Evolutionary conservation across 2,888 invertebrate genomes (phyloP).

Genomic region (Drosophila stalkeri): DNA sequence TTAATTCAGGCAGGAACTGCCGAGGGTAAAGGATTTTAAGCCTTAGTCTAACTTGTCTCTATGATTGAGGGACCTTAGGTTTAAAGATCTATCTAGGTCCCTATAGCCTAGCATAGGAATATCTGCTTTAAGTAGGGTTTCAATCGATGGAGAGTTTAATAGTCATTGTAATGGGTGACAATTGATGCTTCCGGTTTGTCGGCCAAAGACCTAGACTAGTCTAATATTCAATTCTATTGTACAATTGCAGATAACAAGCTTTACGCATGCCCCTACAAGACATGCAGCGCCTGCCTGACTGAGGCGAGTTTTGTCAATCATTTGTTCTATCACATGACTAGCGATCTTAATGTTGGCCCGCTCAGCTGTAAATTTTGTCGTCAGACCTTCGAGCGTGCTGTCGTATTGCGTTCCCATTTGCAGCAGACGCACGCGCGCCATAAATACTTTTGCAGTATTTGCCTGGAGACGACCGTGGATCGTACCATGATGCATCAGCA

Average conservation of each 20-base stretch:
- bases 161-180: not conserved
- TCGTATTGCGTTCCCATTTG: conserved; percentile 87
- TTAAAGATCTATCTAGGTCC: too few species aligned
- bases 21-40: not conserved
- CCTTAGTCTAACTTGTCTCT: not conserved
- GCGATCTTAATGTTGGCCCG: conserved; percentile 42
- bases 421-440: conserved; percentile 87
- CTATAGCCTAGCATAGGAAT: too few species aligned
- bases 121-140: too few species aligned
- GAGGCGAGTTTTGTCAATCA: conserved; percentile 72
- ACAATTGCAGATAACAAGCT: conserved; percentile 63
- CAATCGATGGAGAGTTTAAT: not conserved
- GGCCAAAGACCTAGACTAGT: too few species aligned
- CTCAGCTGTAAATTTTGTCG: conserved; percentile 68
- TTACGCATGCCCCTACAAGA: conserved; percentile 68
- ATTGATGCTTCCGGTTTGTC: not conserved
- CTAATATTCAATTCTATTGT: too few species aligned
- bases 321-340: conserved; percentile 64
- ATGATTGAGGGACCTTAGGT: not conserved
- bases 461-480: conserved; percentile 84
- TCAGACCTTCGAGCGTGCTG: conserved; percentile 53
- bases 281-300: conserved; percentile 59
- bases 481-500: conserved; percentile 85
- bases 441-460: conserved; percentile 87
- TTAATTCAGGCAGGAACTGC: not conserved